Conservation (phyloP, 1,140 invertebrate species). For the Zaprionus inermis region DNA sequence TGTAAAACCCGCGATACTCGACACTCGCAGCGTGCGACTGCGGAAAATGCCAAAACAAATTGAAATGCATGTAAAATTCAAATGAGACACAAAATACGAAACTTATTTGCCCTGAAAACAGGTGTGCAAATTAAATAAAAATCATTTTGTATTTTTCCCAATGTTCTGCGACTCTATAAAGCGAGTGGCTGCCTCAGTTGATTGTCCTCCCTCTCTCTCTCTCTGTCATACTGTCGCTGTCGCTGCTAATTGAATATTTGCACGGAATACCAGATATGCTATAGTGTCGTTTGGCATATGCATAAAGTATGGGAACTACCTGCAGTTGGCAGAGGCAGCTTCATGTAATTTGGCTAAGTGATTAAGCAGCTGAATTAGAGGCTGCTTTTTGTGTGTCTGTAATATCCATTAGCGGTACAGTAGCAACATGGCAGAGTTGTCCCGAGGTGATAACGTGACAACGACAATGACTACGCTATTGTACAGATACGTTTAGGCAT, state of each 20-base stretch:
- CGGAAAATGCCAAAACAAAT: constrained; percentile 52
- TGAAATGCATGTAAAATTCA: constrained; percentile 65
- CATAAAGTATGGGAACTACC: neutral
- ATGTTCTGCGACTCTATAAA: neutral
- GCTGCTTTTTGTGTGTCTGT: neutral
- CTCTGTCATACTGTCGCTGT: constrained; percentile 13
- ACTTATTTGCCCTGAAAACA: constrained; percentile 62
- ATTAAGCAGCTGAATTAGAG: constrained; percentile 1
- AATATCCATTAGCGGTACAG: neutral
- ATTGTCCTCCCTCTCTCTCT: neutral
- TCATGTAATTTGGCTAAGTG: constrained; percentile 40
- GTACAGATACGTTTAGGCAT: neutral
- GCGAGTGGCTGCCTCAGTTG: neutral
- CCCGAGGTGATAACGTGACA: neutral
- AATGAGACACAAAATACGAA: constrained; percentile 66
- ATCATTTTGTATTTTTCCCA: constrained; percentile 23
- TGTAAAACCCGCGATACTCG: neutral
- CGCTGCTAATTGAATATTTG: constrained; percentile 60
- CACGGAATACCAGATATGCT: neutral
- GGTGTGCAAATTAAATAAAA: constrained; percentile 64
- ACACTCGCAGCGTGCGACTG: neutral
- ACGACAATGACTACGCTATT: neutral
- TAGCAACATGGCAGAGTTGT: neutral
- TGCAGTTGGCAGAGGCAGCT: neutral
- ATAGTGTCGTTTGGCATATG: neutral